These are phyloP conservation scores for Phoxinus phoxinus DNA, from an alignment of 2,113 vertebrate species.

Conservation along the genomic window DNA sequence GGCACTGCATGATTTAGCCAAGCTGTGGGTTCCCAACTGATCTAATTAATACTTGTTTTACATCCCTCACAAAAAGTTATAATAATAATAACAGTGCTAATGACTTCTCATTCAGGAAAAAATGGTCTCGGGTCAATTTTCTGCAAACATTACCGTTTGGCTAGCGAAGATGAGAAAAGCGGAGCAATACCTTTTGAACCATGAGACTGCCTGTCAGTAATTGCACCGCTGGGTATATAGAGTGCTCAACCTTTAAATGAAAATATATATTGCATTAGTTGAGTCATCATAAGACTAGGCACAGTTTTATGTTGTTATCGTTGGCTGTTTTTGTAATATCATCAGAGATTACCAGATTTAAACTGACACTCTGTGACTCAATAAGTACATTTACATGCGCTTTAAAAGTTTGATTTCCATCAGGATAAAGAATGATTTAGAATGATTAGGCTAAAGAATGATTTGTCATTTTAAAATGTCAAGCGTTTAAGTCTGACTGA, in stretches of 20 bases:
- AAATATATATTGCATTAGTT: conserved; percentile 24
- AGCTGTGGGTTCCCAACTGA: conserved; percentile 67
- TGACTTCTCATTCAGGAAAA: conserved; percentile 61
- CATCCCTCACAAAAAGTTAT: conserved; percentile 62
- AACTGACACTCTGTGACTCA: conserved; percentile 68
- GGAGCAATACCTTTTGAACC: conserved; percentile 19
- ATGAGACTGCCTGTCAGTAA: conserved; percentile 6
- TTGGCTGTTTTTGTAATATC: not conserved
- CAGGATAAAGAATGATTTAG: conserved; percentile 57
- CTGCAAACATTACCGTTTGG: conserved; percentile 53
- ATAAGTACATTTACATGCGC: conserved; percentile 65
- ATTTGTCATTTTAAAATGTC: not conserved
- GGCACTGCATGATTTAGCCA: conserved; percentile 65
- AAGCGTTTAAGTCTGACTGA: not conserved
- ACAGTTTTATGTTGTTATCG: not conserved
- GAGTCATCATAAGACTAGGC: not conserved
- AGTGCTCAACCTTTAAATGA: conserved; percentile 18
- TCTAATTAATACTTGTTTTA: conserved; percentile 71
- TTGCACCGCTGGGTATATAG: conserved; percentile 46
- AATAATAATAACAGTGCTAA: conserved; percentile 56
- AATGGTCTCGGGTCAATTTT: conserved; percentile 54
- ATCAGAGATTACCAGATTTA: not conserved
- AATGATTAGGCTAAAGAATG: conserved; percentile 47
- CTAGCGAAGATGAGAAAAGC: conserved; percentile 20
- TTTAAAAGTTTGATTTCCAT: conserved; percentile 52